Percentiles rank a stretch among this genome's conserved stretches.
Evolutionary conservation across 2,888 invertebrate genomes (phyloP).

Genomic region (Lysandra coridon): DNA sequence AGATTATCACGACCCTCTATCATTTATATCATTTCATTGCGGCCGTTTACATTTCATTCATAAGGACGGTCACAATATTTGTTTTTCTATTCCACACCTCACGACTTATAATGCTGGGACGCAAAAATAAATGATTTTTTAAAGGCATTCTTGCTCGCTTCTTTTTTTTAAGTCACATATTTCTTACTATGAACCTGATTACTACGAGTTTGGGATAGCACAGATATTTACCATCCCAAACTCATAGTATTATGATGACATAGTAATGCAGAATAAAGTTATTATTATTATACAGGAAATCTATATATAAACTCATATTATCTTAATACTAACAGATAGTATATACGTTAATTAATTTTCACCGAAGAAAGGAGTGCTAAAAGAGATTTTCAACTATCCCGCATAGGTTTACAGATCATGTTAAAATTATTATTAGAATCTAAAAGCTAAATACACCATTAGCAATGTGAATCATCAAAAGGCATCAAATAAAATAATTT

Average conservation of each 20-base stretch:
- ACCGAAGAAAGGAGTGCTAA: too few species aligned
- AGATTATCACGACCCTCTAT: slow-evolving; percentile 67
- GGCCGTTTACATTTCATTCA: slow-evolving; percentile 74
- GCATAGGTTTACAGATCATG: background rate
- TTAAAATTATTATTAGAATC: background rate
- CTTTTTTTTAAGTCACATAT: background rate
- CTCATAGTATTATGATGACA: too few species aligned
- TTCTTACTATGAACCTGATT: background rate
- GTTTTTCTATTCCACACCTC: slow-evolving; percentile 34
- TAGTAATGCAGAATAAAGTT: too few species aligned
- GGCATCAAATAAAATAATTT: slow-evolving; percentile 14
- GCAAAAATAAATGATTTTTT: slow-evolving; percentile 11
- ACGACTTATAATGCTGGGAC: slow-evolving; percentile 27
- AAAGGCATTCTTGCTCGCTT: background rate
- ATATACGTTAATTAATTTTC: too few species aligned
- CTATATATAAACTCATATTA: too few species aligned
- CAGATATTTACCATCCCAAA: background rate
- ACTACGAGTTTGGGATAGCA: background rate
- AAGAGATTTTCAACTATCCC: too few species aligned
- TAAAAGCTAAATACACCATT: background rate
- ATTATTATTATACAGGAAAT: too few species aligned
- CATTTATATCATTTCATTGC: slow-evolving; percentile 77
- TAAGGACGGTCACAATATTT: slow-evolving; percentile 42
- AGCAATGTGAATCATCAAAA: slow-evolving; percentile 1
- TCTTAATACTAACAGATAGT: too few species aligned